Base-by-base conservation (phyloP, 2,888 invertebrate genomes). In the Cerastis rubricosa region DNA sequence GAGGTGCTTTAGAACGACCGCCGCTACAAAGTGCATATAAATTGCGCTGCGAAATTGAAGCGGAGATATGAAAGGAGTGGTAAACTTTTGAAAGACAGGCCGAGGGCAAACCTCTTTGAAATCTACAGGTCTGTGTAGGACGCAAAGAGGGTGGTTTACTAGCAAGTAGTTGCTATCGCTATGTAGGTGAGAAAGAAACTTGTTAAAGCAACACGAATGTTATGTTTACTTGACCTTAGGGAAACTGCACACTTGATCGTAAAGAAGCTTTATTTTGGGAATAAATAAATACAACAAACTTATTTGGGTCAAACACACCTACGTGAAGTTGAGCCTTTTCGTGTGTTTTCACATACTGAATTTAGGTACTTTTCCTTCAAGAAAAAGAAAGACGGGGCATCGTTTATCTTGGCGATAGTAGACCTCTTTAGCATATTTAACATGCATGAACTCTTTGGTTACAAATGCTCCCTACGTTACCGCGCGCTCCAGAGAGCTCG, bases 1-100 rank as follows among this genome's bases (percentile, higher is more conserved):
- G 92, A 93, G 93, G 89, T 90, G 93, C 95, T 95, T 96, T 96
- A 95, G 93, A 95, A 89, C 91, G 90, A 84, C 92, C 91, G 93
- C 92, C 90, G 93, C 92, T 92, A 94, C 96, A 96, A 96, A 96
- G 96, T 96, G 96, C 96, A 96, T 96, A 96, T 96, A 96, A 96
- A 96, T 96, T 96, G 96, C 96, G 88, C 91, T 90, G 92, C 89
- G 90, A 94, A 95, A 95, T 95, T 95, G 94, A 95, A 95, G 92
- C 94, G 91, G 92, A 93, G 95, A 94, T 94, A 93, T 95, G 94
- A 96, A 96, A 96, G 93, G 91, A 92, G 90, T 82, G 64, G 77
- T 90, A 89, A 91, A 92, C 92, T 93, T 94, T 93, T 94, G 91
- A 95, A 95, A 95, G 92, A 94, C 92, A 93, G 91, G 93, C 91